Conservation (phyloP, 2,888 invertebrate species). For the Caenorhabditis virilis region DNA sequence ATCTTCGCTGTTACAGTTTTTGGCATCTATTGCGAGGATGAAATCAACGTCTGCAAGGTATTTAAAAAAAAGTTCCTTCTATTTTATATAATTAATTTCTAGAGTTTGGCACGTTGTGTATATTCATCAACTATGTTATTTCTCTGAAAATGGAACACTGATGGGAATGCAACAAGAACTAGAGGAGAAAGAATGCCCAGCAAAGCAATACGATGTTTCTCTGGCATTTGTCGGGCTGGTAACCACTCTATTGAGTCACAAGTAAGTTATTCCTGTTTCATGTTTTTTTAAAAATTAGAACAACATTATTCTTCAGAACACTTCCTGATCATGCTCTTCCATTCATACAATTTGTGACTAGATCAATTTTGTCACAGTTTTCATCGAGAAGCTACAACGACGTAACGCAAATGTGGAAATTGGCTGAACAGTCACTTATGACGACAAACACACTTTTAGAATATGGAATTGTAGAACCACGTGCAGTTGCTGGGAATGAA, state of each 20-base stretch:
- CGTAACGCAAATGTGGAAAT: constrained; percentile 60
- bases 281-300: not conserved
- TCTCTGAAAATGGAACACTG: constrained; percentile 38
- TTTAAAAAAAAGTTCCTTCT: not conserved
- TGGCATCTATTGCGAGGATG: constrained; percentile 52
- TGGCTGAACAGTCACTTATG: constrained; percentile 52
- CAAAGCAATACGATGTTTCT: constrained; percentile 53
- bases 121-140: constrained; percentile 43
- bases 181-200: constrained; percentile 58
- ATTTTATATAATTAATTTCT: not conserved
- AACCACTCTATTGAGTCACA: constrained; percentile 46
- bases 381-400: constrained; percentile 53
- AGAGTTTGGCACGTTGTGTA: constrained; percentile 56
- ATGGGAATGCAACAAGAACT: constrained; percentile 60
- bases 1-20: constrained; percentile 48
- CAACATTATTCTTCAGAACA: constrained; percentile 9
- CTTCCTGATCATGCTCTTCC: constrained; percentile 47
- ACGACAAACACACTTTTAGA: constrained; percentile 53
- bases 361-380: constrained; percentile 56
- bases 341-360: constrained; percentile 53
- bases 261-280: no score
- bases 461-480: constrained; percentile 54
- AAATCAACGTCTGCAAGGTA: constrained; percentile 36
- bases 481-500: constrained; percentile 45
- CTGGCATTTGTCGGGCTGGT: constrained; percentile 55